Evolutionary conservation across 2,113 vertebrate genomes (phyloP).

Genomic region (Isurus oxyrinchus): DNA sequence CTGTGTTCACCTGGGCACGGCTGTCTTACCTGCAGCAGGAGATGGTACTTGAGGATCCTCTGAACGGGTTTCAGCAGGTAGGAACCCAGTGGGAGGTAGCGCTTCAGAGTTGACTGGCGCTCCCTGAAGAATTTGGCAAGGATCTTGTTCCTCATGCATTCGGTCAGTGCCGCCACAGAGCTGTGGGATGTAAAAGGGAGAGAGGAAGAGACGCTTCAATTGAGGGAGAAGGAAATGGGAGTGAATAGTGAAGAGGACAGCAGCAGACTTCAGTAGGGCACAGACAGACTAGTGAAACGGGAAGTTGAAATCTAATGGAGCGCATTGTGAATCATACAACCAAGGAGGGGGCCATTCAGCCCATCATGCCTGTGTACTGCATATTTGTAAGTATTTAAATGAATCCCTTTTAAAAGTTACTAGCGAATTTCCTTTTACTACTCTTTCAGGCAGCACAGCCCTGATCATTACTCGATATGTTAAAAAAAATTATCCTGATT

Average conservation of each 20-base stretch:
- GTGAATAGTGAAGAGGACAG: background rate
- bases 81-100: conserved; percentile 80
- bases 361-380: background rate
- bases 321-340: background rate
- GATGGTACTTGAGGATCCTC: conserved; percentile 95
- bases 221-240: background rate
- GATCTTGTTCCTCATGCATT: conserved; percentile 86
- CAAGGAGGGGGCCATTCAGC: background rate
- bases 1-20: background rate
- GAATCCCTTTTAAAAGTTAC: background rate
- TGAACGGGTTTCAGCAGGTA: conserved; percentile 93
- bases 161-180: conserved; percentile 79
- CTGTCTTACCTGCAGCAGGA: conserved; percentile 78
- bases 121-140: conserved; percentile 87
- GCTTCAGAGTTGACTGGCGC: conserved; percentile 75
- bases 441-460: background rate
- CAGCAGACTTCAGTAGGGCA: background rate
- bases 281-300: background rate
- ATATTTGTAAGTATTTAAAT: background rate
- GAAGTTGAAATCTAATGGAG: background rate
- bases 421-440: background rate
- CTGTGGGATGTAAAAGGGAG: conserved; percentile 49
- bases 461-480: background rate
- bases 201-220: background rate
- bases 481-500: background rate